These are phyloP conservation scores for Hafferia zeledoni DNA, from an alignment of 2,797 vertebrate genomes.

Conservation along the genomic window DNA sequence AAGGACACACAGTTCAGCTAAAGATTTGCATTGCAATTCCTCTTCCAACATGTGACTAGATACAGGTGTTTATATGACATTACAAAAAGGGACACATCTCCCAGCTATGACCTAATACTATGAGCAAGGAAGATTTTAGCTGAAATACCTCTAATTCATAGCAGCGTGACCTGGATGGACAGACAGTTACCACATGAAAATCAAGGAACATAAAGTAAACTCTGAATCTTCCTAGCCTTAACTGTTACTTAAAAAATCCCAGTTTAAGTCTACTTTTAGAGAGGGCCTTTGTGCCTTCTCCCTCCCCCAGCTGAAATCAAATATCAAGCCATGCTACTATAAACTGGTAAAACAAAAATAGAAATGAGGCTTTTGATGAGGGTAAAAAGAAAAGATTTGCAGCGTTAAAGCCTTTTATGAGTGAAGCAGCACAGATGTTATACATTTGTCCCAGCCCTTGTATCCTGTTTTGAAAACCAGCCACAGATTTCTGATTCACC, in stretches of 20 bases:
- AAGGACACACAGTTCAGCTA: neutral
- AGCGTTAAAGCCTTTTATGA: neutral
- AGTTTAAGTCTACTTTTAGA: neutral
- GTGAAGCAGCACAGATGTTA: constrained; percentile 15
- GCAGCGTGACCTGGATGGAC: neutral
- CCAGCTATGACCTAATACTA: neutral
- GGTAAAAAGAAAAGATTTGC: neutral
- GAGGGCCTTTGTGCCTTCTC: neutral
- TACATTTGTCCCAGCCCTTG: neutral
- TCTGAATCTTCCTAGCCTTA: neutral
- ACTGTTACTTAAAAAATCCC: neutral
- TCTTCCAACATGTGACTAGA: neutral
- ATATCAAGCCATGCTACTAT: neutral
- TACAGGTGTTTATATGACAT: neutral
- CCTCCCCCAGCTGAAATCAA: neutral
- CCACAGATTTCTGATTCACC: neutral
- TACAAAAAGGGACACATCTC: neutral
- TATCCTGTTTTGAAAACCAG: constrained; percentile 41
- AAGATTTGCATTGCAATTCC: neutral
- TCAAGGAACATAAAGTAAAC: neutral
- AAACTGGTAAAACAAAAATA: neutral
- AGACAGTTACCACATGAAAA: neutral
- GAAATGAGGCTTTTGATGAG: neutral
- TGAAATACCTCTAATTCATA: neutral
- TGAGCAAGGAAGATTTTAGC: neutral